Conservation (phyloP, 1,140 invertebrate genomes). For the Paramacrobiotus metropolitanus region DNA sequence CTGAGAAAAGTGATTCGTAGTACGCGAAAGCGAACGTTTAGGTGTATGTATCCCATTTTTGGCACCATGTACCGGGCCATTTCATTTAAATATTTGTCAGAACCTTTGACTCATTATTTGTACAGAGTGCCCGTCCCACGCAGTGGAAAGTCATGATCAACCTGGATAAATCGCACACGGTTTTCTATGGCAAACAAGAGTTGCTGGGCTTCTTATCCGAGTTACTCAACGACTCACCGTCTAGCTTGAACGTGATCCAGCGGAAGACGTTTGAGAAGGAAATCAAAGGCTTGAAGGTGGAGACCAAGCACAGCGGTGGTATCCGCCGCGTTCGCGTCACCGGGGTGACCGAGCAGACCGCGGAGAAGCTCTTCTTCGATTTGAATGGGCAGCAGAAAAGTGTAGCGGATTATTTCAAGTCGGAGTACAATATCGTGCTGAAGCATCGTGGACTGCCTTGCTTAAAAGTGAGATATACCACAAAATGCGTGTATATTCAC, state of each 20-base stretch:
- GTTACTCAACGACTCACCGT: neutral
- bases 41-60: too few species aligned
- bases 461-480: neutral
- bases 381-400: neutral
- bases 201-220: neutral
- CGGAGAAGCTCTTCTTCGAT: neutral
- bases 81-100: too few species aligned
- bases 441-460: neutral
- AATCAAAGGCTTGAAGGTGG: neutral
- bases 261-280: neutral
- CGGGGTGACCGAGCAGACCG: neutral
- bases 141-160: constrained; percentile 5
- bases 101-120: too few species aligned
- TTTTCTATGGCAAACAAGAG: neutral
- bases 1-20: too few species aligned
- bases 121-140: neutral
- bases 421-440: neutral
- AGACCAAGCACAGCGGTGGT: neutral
- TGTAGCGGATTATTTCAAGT: constrained; percentile 1
- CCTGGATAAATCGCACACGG: neutral
- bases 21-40: too few species aligned
- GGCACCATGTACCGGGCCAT: too few species aligned
- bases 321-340: neutral
- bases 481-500: neutral
- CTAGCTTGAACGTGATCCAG: neutral